Percentiles rank a stretch among this genome's conserved stretches.
Conservation (phyloP, 2,888 invertebrate species). For the Aplocera efformata region DNA sequence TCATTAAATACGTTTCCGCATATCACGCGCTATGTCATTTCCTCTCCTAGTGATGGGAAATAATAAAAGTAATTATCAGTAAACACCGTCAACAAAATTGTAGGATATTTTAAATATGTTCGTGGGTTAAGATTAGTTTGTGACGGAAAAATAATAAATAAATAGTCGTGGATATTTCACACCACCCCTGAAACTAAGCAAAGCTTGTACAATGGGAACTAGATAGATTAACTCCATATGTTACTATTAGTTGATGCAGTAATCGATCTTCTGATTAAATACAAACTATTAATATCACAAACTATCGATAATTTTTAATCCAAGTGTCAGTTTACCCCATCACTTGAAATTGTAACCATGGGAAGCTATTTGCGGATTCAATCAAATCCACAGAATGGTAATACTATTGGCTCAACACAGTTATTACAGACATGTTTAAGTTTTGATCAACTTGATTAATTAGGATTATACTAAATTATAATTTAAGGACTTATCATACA, state of each 20-base stretch:
- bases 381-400: constrained; percentile 71
- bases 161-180: too few relatives aligned
- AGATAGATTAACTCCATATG: too few relatives aligned
- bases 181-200: too few relatives aligned
- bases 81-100: too few relatives aligned
- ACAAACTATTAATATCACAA: neutral
- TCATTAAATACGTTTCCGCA: constrained; percentile 80
- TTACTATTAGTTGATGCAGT: too few relatives aligned
- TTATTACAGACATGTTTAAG: constrained; percentile 41
- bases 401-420: constrained; percentile 60
- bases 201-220: too few relatives aligned
- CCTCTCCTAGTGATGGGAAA: constrained; percentile 53
- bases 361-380: constrained; percentile 76
- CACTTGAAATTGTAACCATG: constrained; percentile 52
- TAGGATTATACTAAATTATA: too few relatives aligned
- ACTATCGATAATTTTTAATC: constrained; percentile 32
- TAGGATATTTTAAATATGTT: too few relatives aligned
- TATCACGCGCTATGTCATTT: constrained; percentile 81
- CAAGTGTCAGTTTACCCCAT: constrained; percentile 28
- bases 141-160: too few relatives aligned
- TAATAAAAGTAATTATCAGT: constrained; percentile 41
- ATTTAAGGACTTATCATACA: too few relatives aligned
- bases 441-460: constrained; percentile 25
- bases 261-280: too few relatives aligned
- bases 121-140: too few relatives aligned